Evolutionary conservation across 2,113 vertebrate genomes (phyloP).

Genomic region (Nerophis ophidion): DNA sequence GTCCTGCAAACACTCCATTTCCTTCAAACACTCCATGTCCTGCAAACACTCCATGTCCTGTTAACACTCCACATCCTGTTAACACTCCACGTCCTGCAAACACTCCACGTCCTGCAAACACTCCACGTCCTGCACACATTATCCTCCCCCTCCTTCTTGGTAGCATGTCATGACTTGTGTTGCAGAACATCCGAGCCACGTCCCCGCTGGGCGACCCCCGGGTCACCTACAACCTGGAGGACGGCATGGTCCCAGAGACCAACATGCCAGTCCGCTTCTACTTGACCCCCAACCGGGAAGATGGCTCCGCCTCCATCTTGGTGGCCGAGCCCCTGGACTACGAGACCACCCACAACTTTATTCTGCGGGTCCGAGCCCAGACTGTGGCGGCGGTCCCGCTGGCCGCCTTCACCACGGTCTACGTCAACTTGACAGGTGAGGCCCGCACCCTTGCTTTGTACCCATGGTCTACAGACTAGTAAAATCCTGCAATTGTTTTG

Average conservation of each 20-base stretch:
- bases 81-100: too few relatives aligned
- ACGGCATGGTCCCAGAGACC: conserved; percentile 83
- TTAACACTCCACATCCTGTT: too few relatives aligned
- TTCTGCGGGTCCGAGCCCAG: conserved; percentile 80
- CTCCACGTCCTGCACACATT: too few relatives aligned
- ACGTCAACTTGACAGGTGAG: conserved; percentile 80
- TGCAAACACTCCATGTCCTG: too few relatives aligned
- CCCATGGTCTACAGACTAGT: too few relatives aligned
- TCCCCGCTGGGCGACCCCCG: conserved; percentile 81
- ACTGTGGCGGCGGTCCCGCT: conserved; percentile 82
- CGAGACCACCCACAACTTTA: conserved; percentile 79
- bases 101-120: too few relatives aligned
- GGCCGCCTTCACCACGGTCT: conserved; percentile 77
- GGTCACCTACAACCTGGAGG: conserved; percentile 83
- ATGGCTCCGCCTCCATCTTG: conserved; percentile 82
- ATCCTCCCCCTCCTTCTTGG: too few relatives aligned
- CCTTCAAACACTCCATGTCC: too few relatives aligned
- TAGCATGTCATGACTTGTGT: too few relatives aligned
- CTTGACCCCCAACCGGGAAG: conserved; percentile 81
- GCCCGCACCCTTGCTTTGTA: too few relatives aligned
- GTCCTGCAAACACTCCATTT: too few relatives aligned
- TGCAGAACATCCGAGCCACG: conserved; percentile 83
- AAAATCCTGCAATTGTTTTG: too few relatives aligned
- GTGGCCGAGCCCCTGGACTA: conserved; percentile 84
- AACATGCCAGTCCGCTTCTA: conserved; percentile 88